Percentiles rank a stretch among this genome's conserved stretches.
phyloP scores from a whole-genome alignment of 2,113 vertebrate species.

The Ariopsis seemanni region DNA sequence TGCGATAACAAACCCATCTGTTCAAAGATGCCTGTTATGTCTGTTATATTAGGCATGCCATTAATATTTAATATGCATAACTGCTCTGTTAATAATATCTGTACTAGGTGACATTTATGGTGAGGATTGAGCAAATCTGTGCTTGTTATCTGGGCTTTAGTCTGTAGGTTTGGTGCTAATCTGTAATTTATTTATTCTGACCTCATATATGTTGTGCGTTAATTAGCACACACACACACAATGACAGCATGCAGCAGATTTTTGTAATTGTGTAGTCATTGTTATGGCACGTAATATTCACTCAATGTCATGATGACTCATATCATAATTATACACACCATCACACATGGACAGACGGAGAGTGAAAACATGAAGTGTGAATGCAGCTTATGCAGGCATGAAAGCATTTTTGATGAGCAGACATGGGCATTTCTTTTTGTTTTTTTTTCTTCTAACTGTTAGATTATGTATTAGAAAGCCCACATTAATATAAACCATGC shows the following conservation, averaged over 20 bases:
- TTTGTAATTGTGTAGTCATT: slow-evolving; percentile 13
- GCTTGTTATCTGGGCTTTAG: slow-evolving; percentile 9
- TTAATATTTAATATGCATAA: slow-evolving; percentile 43
- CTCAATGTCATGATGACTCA: slow-evolving; percentile 4
- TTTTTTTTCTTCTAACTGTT: background rate
- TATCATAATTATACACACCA: slow-evolving; percentile 18
- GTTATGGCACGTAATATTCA: background rate
- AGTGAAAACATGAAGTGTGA: slow-evolving; percentile 10
- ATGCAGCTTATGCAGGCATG: slow-evolving; percentile 14
- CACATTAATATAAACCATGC: background rate
- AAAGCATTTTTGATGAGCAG: slow-evolving; percentile 28
- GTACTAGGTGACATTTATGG: slow-evolving; percentile 31
- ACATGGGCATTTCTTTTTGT: background rate
- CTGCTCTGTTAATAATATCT: slow-evolving; percentile 35
- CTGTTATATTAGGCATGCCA: slow-evolving; percentile 35
- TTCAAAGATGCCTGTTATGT: slow-evolving; percentile 34
- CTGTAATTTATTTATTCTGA: slow-evolving; percentile 28
- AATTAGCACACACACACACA: background rate
- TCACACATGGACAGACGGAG: background rate
- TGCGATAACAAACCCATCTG: slow-evolving; percentile 43
- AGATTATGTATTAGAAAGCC: background rate
- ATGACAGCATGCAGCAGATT: background rate
- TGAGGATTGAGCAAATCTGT: slow-evolving; percentile 26
- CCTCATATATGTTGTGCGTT: slow-evolving; percentile 18
- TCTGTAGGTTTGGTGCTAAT: slow-evolving; percentile 31